phyloP scores from a whole-genome alignment of 2,113 vertebrate genomes.

The Peromyscus californicus region DNA sequence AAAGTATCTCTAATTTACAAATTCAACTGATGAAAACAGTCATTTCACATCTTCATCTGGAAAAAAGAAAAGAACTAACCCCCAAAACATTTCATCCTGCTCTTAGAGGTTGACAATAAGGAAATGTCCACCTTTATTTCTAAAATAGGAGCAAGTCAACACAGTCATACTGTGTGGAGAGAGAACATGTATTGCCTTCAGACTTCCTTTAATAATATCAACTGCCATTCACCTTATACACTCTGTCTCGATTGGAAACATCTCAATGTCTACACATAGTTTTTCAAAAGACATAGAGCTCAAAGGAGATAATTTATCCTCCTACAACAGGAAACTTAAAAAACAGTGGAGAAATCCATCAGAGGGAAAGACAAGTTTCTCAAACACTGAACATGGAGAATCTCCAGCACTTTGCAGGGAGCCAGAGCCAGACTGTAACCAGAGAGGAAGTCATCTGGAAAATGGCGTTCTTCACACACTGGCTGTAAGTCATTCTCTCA shows the following conservation, averaged over 20 bases:
- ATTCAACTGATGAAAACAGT: conserved; percentile 11
- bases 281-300: neutral
- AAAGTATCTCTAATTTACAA: neutral
- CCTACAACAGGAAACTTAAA: conserved; percentile 8
- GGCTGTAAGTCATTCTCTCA: conserved; percentile 63
- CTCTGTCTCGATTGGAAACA: neutral
- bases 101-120: neutral
- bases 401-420: conserved; percentile 69
- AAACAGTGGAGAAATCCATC: conserved; percentile 73
- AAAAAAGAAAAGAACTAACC: neutral
- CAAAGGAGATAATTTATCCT: conserved; percentile 56
- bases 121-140: neutral
- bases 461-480: conserved; percentile 68
- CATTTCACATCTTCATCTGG: neutral
- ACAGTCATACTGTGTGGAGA: neutral
- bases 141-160: conserved; percentile 15
- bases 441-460: conserved; percentile 79
- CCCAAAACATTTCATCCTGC: neutral
- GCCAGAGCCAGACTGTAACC: conserved; percentile 66
- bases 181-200: neutral
- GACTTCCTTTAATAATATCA: conserved; percentile 21
- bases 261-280: neutral
- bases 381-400: neutral
- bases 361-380: conserved; percentile 65
- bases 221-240: neutral